phyloP scores from a whole-genome alignment of 2,888 invertebrate species.

The Drosophila kambysellisi region DNA sequence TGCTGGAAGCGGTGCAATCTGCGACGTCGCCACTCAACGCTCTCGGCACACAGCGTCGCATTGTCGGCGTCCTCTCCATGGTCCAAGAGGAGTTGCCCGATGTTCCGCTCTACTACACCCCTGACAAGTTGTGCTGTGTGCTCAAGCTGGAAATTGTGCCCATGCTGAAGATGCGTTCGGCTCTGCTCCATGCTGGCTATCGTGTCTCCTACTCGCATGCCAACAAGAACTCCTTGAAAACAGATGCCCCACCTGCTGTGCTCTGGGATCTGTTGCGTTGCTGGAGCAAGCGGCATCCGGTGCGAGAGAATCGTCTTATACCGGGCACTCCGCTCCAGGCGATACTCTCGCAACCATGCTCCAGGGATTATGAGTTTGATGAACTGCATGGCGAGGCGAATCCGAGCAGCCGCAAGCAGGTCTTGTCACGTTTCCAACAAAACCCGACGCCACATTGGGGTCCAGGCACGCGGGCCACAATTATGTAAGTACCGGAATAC shows the following conservation, averaged over 20 bases:
- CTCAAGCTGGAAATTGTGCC: constrained; percentile 90
- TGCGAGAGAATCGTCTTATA: constrained; percentile 87
- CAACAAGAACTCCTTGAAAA: constrained; percentile 94
- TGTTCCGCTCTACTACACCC: constrained; percentile 93
- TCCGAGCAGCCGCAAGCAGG: constrained; percentile 90
- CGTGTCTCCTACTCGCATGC: constrained; percentile 97
- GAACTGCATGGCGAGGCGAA: constrained; percentile 88
- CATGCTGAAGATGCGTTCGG: constrained; percentile 91
- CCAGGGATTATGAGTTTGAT: constrained; percentile 85
- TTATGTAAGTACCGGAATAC: constrained; percentile 87
- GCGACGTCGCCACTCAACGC: constrained; percentile 70
- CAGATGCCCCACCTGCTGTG: constrained; percentile 93
- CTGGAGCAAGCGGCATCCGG: constrained; percentile 91
- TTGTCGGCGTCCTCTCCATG: constrained; percentile 92
- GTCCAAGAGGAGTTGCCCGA: constrained; percentile 93
- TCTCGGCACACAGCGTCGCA: constrained; percentile 90
- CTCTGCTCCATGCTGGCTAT: constrained; percentile 94
- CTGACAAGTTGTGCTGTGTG: constrained; percentile 91
- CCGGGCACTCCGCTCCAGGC: constrained; percentile 82
- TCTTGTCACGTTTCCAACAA: constrained; percentile 92
- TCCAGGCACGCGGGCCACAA: constrained; percentile 92
- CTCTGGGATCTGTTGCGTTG: constrained; percentile 96
- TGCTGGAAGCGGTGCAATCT: constrained; percentile 86
- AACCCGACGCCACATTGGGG: constrained; percentile 97
- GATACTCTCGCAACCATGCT: constrained; percentile 87